A percentile compares a stretch with the other conserved stretches of the same genome.
Evolutionary conservation across 2,113 vertebrate species (phyloP).

Genomic region (Ascaphus truei): DNA sequence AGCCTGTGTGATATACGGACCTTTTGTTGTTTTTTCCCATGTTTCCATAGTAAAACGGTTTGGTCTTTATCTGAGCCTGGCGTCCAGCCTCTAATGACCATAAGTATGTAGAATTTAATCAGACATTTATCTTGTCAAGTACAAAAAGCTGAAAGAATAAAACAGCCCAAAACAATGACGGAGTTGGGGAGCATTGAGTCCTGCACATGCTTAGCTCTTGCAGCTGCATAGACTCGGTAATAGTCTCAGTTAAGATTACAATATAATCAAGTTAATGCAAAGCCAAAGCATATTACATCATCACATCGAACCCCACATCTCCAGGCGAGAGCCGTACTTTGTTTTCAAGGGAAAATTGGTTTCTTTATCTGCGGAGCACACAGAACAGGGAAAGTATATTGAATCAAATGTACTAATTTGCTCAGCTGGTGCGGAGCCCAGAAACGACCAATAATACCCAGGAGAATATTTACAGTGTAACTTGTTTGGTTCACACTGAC

Average conservation of each 20-base stretch:
- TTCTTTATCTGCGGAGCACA: conserved; percentile 40
- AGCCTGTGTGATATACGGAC: too few species aligned
- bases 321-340: conserved; percentile 34
- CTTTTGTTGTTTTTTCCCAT: too few species aligned
- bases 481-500: not conserved
- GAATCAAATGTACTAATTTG: too few species aligned
- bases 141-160: too few species aligned
- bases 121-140: too few species aligned
- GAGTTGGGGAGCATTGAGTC: too few species aligned
- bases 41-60: too few species aligned
- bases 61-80: too few species aligned
- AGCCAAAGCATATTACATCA: conserved; percentile 44
- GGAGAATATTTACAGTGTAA: not conserved
- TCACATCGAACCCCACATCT: conserved; percentile 40
- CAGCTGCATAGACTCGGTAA: conserved; percentile 24
- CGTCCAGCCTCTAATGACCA: too few species aligned
- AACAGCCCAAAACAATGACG: too few species aligned
- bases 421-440: not conserved
- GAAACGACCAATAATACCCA: not conserved
- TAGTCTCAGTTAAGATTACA: conserved; percentile 40
- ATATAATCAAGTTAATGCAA: conserved; percentile 16
- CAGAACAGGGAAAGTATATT: not conserved
- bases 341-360: conserved; percentile 46
- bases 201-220: too few species aligned
- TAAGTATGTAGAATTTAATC: too few species aligned